Evolutionary conservation across 1,140 invertebrate species (phyloP), one percentile per base, ranked within the genome.

Genomic region (Aphis gossypii): DNA sequence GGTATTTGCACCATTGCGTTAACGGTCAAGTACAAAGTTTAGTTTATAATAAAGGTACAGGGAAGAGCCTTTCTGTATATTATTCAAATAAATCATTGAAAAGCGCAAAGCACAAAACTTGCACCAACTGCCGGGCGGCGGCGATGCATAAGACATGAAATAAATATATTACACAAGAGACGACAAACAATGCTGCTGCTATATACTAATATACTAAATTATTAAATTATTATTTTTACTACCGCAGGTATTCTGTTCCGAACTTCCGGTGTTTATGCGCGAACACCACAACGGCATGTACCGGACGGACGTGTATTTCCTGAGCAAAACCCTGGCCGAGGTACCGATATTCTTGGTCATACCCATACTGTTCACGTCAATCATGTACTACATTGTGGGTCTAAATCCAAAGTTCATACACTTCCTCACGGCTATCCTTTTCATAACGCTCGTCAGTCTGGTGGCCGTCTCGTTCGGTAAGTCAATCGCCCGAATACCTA

Each of bases 281-380:
- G 99, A 99, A 95, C 97, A 99, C 95, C 96, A 97, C 92, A 98
- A 98, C 94, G 98, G 98, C 46, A 97, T 99, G 96, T 99, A 99
- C 95, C 96, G 98, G 82, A 97, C 97, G 0, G 98, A 99, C 94
- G 97, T 98, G 0, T 99, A 99, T 95, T 99, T 99, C 95, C 95
- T 99, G 25, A 97, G 97, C 93, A 99, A 99, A 96, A 98, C 97
- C 1, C 94, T 99, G 44, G 98, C 98, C 1, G 98, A 99, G 95
- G 96, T 98, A 20, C 98, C 98, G 0, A 96, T 98, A 56, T 98
- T 98, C 94, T 96, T 98, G 4, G 96, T 97, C 0, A 97, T 99
- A 68, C 98, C 98, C 0, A 94, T 98, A 21, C 95, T 99, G 3
- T 99, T 99, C 95, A 97, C 97, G 1, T 95, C 96, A 8, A 97